phyloP scores from a whole-genome alignment of 2,888 invertebrate species.

The Synanthedon tipuliformis region DNA sequence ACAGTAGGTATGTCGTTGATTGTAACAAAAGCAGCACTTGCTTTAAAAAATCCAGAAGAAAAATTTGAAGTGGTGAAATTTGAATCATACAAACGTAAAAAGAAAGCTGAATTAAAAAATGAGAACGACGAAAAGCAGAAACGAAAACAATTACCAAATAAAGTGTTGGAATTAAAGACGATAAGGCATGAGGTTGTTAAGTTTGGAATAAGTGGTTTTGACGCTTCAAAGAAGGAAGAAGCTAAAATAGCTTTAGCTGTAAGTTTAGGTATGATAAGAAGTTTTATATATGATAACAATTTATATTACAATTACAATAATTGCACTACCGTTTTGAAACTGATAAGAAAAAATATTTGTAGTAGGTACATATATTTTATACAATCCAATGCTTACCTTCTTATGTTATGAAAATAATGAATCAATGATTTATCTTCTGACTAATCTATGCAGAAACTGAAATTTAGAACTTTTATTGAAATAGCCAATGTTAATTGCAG shows the following conservation, averaged over 20 bases:
- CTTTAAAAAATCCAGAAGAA: conserved; percentile 45
- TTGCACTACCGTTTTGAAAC: no score
- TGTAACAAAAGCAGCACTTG: conserved; percentile 63
- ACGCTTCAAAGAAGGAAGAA: conserved; percentile 76
- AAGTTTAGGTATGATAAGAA: conserved; percentile 71
- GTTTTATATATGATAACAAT: not conserved
- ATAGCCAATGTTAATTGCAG: no score
- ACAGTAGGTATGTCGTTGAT: conserved; percentile 37
- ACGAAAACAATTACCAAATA: conserved; percentile 18
- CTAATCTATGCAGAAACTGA: no score
- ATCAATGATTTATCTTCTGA: no score
- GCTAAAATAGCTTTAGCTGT: conserved; percentile 84
- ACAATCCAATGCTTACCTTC: no score
- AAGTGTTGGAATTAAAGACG: conserved; percentile 78
- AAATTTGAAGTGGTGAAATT: conserved; percentile 62
- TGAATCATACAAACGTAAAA: conserved; percentile 65
- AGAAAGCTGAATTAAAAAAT: conserved; percentile 21
- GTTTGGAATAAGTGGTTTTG: conserved; percentile 84
- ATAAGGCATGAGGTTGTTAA: conserved; percentile 85
- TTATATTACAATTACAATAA: not conserved
- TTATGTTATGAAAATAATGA: no score
- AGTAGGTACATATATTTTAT: no score
- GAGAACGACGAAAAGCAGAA: conserved; percentile 14
- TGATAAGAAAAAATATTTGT: no score
- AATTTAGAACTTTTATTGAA: no score